These are phyloP conservation scores for Vulpes ferrilata DNA, from an alignment of 2,113 vertebrate species.

Conservation along the genomic window DNA sequence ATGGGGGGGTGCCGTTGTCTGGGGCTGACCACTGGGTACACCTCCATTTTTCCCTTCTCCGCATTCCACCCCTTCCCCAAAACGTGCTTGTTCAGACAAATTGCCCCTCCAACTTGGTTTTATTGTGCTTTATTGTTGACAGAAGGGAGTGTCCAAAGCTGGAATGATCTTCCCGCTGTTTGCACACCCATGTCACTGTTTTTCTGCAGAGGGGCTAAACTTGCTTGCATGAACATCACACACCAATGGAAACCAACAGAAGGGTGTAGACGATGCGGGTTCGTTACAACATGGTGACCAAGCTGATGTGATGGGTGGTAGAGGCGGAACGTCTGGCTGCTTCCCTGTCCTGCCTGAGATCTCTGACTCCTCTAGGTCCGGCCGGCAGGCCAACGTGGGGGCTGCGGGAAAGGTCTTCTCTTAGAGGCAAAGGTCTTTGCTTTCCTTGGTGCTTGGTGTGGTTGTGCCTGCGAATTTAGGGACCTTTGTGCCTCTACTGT, in stretches of 20 bases:
- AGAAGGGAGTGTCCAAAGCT: neutral
- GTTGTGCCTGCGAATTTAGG: slow-evolving; percentile 6
- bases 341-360: neutral
- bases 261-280: neutral
- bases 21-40: rapidly evolving
- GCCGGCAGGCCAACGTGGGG: neutral
- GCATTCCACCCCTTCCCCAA: neutral
- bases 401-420: neutral
- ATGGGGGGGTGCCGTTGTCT: neutral
- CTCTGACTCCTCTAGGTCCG: neutral
- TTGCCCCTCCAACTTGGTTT: slow-evolving; percentile 36
- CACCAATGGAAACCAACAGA: neutral
- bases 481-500: slow-evolving; percentile 3
- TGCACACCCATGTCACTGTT: neutral
- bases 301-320: neutral
- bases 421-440: neutral
- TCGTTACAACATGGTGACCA: neutral
- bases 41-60: neutral
- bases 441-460: neutral
- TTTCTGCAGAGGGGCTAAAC: neutral
- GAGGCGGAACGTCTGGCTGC: neutral
- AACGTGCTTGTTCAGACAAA: slow-evolving; percentile 34
- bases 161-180: neutral
- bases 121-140: slow-evolving; percentile 56
- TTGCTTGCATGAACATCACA: neutral